Conservation (phyloP, 2,888 invertebrate genomes). For the Yponomeuta cagnagella region DNA sequence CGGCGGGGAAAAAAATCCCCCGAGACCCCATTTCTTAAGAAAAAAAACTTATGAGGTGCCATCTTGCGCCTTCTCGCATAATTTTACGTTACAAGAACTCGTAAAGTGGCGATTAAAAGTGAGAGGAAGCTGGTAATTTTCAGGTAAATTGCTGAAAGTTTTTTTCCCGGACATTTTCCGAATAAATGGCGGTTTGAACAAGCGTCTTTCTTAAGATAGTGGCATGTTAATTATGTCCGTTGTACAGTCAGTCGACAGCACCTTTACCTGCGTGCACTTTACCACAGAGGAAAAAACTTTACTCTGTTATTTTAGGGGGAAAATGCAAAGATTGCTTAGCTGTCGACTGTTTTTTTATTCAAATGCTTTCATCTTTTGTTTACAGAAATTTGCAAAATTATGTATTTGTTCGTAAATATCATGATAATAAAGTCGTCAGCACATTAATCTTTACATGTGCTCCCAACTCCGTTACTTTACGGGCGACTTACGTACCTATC, state of each 20-base stretch:
- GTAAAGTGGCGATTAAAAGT: slow-evolving; percentile 7
- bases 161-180: not conserved
- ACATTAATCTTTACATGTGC: no score
- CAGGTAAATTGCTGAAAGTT: not conserved
- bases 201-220: not conserved
- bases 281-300: no score
- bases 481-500: no score
- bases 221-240: not conserved
- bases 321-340: not conserved
- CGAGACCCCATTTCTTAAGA: not conserved
- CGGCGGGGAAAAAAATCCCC: not conserved
- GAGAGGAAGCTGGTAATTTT: not conserved
- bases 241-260: not conserved
- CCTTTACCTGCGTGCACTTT: no score
- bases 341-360: no score
- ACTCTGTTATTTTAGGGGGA: not conserved
- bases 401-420: no score
- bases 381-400: no score
- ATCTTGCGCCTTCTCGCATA: slow-evolving; percentile 5
- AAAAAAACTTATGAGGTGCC: slow-evolving; percentile 4
- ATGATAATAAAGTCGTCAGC: no score
- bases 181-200: not conserved
- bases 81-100: not conserved
- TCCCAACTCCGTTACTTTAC: no score
- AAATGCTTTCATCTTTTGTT: no score